A percentile compares a stretch with the other conserved stretches of the same genome.
phyloP scores from a whole-genome alignment of 2,113 vertebrate species.

The Malaclemys terrapin region DNA sequence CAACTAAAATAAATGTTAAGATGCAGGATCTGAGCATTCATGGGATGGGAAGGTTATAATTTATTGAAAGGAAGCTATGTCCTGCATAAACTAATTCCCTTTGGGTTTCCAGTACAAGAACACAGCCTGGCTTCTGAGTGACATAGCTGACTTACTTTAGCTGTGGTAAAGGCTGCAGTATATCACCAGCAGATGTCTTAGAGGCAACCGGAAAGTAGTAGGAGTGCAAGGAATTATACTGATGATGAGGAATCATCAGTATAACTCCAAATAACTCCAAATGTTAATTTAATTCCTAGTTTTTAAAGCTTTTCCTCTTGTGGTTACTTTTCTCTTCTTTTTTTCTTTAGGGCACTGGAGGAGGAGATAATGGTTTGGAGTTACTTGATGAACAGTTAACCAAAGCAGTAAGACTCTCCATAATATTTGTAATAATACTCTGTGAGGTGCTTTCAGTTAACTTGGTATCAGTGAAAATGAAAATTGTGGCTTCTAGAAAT shows the following conservation, averaged over 20 bases:
- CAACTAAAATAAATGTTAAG: neutral
- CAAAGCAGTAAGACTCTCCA: neutral
- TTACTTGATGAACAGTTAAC: neutral
- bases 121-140: neutral
- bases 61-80: neutral
- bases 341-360: neutral
- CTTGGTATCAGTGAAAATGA: neutral
- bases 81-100: neutral
- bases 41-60: neutral
- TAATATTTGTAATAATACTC: conserved; percentile 1
- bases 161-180: neutral
- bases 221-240: neutral
- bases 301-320: neutral
- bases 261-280: neutral
- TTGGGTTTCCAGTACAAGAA: neutral
- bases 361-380: neutral
- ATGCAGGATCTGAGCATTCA: neutral
- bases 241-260: neutral
- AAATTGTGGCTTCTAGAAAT: neutral
- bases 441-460: conserved; percentile 7
- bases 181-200: neutral
- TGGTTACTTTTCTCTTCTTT: neutral
- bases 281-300: neutral
- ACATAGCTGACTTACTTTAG: neutral
- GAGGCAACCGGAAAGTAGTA: neutral